A percentile compares a stretch with the other conserved stretches of the same genome.
phyloP scores from a whole-genome alignment of 1,140 invertebrate genomes.

The Trichonephila clavipes region DNA sequence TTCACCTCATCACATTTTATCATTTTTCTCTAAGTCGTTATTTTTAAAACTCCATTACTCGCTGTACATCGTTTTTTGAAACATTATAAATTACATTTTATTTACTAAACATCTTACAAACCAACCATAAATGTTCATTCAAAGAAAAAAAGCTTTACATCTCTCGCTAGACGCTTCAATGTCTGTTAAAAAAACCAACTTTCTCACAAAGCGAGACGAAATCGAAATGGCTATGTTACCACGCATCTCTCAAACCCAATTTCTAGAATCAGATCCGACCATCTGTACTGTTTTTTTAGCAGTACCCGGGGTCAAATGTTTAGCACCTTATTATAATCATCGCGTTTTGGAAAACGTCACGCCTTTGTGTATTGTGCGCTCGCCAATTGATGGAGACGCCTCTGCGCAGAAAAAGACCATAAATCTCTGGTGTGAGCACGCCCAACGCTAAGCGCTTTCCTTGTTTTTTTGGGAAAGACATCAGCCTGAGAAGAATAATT shows the following conservation, averaged over 20 bases:
- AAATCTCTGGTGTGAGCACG: constrained; percentile 47
- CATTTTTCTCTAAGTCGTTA: too few species aligned
- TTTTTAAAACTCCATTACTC: too few species aligned
- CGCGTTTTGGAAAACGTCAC: constrained; percentile 34
- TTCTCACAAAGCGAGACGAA: constrained; percentile 31
- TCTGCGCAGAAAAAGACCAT: constrained; percentile 12
- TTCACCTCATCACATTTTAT: too few species aligned
- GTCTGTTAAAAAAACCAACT: background rate
- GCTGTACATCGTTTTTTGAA: too few species aligned
- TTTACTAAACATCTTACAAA: too few species aligned
- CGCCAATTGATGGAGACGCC: constrained; percentile 45
- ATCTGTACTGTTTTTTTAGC: background rate
- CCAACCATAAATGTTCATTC: too few species aligned
- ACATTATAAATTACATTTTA: too few species aligned
- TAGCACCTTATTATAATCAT: constrained; percentile 53
- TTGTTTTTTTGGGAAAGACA: constrained; percentile 12
- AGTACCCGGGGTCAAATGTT: constrained; percentile 57
- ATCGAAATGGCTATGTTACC: constrained; percentile 3
- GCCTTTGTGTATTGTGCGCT: constrained; percentile 54
- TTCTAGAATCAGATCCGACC: constrained; percentile 23
- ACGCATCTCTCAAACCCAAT: constrained; percentile 55
- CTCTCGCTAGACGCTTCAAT: background rate
- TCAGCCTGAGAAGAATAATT: constrained; percentile 7
- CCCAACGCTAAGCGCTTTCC: constrained; percentile 41
- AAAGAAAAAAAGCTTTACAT: background rate